These are phyloP conservation scores for Subacronicta megacephala DNA, from an alignment of 2,888 invertebrate species.

Conservation along the genomic window DNA sequence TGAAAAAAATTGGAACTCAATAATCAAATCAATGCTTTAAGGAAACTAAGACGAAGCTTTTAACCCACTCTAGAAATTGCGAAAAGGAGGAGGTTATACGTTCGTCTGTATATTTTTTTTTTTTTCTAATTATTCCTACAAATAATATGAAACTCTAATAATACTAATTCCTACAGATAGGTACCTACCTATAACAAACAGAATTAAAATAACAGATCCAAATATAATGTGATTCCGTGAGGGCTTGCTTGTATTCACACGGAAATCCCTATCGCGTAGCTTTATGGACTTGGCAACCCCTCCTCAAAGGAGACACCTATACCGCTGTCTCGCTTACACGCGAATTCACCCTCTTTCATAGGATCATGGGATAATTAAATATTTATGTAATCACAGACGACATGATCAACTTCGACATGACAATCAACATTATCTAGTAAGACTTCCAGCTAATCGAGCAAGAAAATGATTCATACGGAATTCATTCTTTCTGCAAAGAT, in stretches of 20 bases:
- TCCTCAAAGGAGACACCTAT: slow-evolving; percentile 70
- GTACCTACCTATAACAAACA: background rate
- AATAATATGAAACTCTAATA: background rate
- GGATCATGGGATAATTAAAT: slow-evolving; percentile 87
- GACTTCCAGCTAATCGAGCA: slow-evolving; percentile 13
- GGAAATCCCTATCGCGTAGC: slow-evolving; percentile 74
- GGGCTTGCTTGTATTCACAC: slow-evolving; percentile 70
- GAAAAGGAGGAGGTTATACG: too few species aligned
- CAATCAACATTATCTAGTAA: slow-evolving; percentile 26
- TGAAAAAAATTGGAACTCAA: slow-evolving; percentile 5
- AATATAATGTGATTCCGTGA: slow-evolving; percentile 40
- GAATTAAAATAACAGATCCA: slow-evolving; percentile 7
- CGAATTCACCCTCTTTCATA: slow-evolving; percentile 76
- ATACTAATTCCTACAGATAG: too few species aligned
- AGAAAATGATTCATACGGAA: background rate
- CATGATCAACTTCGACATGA: slow-evolving; percentile 37
- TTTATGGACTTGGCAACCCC: slow-evolving; percentile 81
- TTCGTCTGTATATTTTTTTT: too few species aligned
- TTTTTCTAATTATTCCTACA: slow-evolving; percentile 1
- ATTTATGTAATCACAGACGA: slow-evolving; percentile 81
- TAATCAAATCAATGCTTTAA: slow-evolving; percentile 6
- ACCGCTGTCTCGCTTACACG: slow-evolving; percentile 77
- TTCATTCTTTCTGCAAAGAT: background rate
- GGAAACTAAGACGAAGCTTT: background rate
- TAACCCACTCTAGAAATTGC: too few species aligned